Evolutionary conservation across 1,140 invertebrate species (phyloP).

Genomic region (Limonius californicus): DNA sequence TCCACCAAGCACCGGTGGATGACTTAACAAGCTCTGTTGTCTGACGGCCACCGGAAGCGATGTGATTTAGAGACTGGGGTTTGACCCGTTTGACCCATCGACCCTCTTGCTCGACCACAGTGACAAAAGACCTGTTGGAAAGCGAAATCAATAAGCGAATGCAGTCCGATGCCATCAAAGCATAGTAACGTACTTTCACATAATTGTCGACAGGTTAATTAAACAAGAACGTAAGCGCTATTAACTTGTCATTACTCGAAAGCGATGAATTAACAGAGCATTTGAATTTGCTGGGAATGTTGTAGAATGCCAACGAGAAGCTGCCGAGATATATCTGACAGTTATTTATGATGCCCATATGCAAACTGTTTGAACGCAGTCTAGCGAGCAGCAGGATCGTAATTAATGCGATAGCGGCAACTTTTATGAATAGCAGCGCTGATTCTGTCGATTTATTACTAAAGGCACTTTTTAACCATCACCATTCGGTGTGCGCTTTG

Average conservation of each 20-base stretch:
- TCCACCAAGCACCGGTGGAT: conserved; percentile 6
- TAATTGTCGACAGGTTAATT: conserved; percentile 14
- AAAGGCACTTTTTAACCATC: conserved; percentile 38
- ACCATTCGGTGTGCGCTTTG: conserved; percentile 30
- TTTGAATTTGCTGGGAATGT: conserved; percentile 25
- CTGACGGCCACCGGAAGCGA: conserved; percentile 8
- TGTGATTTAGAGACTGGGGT: conserved; percentile 6
- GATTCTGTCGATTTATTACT: conserved; percentile 44
- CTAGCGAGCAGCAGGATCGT: conserved; percentile 36
- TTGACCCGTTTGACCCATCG: not conserved
- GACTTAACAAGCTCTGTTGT: conserved; percentile 9
- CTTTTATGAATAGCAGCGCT: conserved; percentile 45
- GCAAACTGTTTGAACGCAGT: conserved; percentile 37
- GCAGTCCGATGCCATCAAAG: not conserved
- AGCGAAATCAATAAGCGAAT: conserved; percentile 7
- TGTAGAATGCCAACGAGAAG: conserved; percentile 19
- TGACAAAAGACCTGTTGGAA: conserved; percentile 14
- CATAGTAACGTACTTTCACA: conserved; percentile 4
- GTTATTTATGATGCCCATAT: conserved; percentile 42
- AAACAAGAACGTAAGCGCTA: conserved; percentile 14
- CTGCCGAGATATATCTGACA: conserved; percentile 23
- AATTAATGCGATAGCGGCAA: conserved; percentile 46
- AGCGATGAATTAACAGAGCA: conserved; percentile 16
- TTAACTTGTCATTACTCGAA: conserved; percentile 21
- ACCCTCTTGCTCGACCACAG: conserved; percentile 1